These are phyloP conservation scores for Sakesphorus luctuosus DNA, from an alignment of 2,113 vertebrate genomes.

Conservation along the genomic window DNA sequence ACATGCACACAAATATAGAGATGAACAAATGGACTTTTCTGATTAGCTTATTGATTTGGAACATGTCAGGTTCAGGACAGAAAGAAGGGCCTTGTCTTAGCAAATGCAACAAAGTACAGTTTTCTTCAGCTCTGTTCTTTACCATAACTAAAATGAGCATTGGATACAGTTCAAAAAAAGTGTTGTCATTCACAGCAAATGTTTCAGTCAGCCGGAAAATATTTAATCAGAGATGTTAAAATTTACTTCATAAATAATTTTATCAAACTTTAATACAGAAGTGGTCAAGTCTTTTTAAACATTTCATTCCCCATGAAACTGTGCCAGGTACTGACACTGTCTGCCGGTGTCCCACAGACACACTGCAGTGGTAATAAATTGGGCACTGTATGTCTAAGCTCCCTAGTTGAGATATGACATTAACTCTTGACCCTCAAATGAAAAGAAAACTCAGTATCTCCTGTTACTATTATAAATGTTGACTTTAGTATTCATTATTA, in stretches of 20 bases:
- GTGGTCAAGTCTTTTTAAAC: background rate
- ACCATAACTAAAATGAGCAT: background rate
- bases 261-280: background rate
- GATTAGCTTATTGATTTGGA: background rate
- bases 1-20: background rate
- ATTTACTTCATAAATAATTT: background rate
- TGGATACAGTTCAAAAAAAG: background rate
- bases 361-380: conserved; percentile 44
- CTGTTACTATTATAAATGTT: conserved; percentile 63
- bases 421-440: conserved; percentile 63
- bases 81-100: background rate
- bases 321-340: background rate
- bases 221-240: background rate
- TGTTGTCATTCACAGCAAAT: background rate
- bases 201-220: background rate
- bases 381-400: conserved; percentile 30
- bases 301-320: background rate
- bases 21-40: background rate
- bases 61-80: background rate
- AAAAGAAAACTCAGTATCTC: conserved; percentile 67
- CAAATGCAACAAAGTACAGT: background rate
- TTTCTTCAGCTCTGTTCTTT: background rate
- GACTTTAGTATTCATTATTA: conserved; percentile 65
- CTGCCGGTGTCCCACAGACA: background rate
- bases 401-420: conserved; percentile 45